Conservation (phyloP, 2,113 vertebrate species). For the Saimiri boliviensis region DNA sequence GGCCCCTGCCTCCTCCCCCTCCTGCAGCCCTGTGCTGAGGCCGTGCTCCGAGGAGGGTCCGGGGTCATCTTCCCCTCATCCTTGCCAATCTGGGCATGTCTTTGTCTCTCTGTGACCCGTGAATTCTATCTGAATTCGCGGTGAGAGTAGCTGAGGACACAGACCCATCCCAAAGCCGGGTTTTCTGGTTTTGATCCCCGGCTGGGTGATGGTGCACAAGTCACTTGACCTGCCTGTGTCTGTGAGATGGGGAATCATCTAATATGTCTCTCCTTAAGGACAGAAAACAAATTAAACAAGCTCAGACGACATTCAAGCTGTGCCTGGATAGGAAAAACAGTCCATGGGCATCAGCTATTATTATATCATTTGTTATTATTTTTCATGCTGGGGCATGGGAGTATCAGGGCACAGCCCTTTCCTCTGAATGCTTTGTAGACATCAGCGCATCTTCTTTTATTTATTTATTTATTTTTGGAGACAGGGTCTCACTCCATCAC, state of each 20-base stretch:
- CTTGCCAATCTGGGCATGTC: no score
- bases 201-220: not conserved
- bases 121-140: not conserved
- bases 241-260: rapidly evolving
- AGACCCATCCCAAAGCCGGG: not conserved
- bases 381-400: rapidly evolving
- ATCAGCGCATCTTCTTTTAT: rapidly evolving
- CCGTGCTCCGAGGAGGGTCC: not conserved
- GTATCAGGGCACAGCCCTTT: rapidly evolving
- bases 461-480: not conserved
- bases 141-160: no score
- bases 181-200: not conserved
- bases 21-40: not conserved
- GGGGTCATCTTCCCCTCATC: not conserved
- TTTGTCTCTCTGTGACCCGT: not conserved
- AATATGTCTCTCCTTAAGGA: not conserved
- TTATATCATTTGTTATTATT: rapidly evolving
- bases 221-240: not conserved
- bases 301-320: not conserved
- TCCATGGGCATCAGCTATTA: rapidly evolving
- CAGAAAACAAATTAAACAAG: not conserved
- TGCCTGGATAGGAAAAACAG: no score
- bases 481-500: no score
- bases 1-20: not conserved
- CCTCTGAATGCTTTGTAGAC: rapidly evolving